These are phyloP conservation scores for Patagioenas fasciata DNA, from an alignment of 2,113 vertebrate genomes.

Conservation along the genomic window DNA sequence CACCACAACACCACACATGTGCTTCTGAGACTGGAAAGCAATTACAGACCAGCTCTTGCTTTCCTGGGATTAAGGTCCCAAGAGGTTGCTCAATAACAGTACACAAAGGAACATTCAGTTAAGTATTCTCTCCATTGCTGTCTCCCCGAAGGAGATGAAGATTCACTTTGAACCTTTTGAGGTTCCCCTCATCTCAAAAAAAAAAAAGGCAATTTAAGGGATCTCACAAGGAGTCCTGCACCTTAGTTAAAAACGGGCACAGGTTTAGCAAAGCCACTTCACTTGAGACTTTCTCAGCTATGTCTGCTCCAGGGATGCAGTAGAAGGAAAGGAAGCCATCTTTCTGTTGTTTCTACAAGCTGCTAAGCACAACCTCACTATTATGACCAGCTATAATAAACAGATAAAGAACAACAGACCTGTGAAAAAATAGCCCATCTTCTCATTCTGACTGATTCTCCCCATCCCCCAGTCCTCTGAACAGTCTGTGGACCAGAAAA, in stretches of 20 bases:
- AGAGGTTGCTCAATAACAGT: neutral
- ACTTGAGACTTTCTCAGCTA: neutral
- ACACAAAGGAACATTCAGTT: neutral
- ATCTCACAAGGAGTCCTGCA: neutral
- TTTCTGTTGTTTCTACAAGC: neutral
- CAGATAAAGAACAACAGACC: neutral
- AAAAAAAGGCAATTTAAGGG: neutral
- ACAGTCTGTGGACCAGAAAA: neutral
- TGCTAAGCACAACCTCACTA: neutral
- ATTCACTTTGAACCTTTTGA: neutral
- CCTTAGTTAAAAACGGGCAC: neutral
- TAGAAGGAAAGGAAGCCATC: neutral
- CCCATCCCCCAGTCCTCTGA: neutral
- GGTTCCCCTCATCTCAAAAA: neutral
- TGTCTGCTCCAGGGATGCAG: neutral
- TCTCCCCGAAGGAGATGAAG: neutral
- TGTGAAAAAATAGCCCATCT: neutral
- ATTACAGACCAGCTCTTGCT: neutral
- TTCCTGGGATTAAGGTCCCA: neutral
- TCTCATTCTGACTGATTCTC: neutral
- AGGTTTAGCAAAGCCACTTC: neutral
- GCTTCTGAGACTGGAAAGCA: neutral
- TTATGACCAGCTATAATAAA: neutral
- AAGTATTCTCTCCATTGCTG: neutral
- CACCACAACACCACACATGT: neutral